phyloP scores from a whole-genome alignment of 1,140 invertebrate genomes.

The Drosophila obscura region DNA sequence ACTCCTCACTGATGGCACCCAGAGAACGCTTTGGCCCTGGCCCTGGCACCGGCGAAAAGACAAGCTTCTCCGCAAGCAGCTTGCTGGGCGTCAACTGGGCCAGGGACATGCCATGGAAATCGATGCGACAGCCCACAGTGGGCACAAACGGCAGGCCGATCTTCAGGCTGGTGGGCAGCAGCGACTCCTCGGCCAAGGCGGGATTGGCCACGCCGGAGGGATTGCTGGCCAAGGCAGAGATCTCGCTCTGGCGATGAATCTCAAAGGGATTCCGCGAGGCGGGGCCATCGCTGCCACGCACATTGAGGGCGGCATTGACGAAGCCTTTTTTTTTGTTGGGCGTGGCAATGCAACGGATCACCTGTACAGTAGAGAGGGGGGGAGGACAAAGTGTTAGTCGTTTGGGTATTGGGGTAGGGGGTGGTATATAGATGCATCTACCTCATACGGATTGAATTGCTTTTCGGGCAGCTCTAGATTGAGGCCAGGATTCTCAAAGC shows the following conservation, averaged over 20 bases:
- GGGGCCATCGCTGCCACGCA: constrained; percentile 63
- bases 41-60: constrained; percentile 67
- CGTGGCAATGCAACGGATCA: constrained; percentile 50
- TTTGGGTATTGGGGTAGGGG: too few relatives aligned
- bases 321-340: constrained; percentile 67
- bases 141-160: constrained; percentile 78
- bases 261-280: constrained; percentile 77
- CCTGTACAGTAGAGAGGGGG: constrained; percentile 35
- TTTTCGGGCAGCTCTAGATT: constrained; percentile 80
- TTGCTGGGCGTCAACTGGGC: constrained; percentile 75
- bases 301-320: constrained; percentile 75
- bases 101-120: constrained; percentile 73
- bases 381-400: not conserved
- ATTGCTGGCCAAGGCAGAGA: constrained; percentile 41
- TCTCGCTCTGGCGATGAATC: constrained; percentile 63
- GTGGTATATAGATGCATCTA: constrained; percentile 3
- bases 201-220: constrained; percentile 64
- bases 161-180: constrained; percentile 56
- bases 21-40: constrained; percentile 55
- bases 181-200: constrained; percentile 34
- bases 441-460: constrained; percentile 83
- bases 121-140: constrained; percentile 77
- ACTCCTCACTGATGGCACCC: constrained; percentile 78
- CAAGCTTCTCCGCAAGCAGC: constrained; percentile 74
- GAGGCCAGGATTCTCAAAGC: constrained; percentile 81